Evolutionary conservation across 2,888 invertebrate species (phyloP).

Genomic region (Charanyca ferruginea): DNA sequence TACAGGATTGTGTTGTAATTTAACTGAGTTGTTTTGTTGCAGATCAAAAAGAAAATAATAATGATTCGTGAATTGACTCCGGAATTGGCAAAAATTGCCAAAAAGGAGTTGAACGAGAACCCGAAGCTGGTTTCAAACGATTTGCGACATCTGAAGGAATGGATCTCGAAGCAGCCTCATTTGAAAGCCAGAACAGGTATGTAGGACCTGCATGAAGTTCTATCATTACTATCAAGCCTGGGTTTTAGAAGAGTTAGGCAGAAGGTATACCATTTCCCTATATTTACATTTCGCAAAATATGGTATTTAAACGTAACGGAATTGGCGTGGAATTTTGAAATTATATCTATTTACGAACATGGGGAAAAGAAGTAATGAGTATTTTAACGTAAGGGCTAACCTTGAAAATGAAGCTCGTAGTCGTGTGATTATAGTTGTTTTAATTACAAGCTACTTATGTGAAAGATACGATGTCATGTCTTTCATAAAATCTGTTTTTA

Average conservation of each 20-base stretch:
- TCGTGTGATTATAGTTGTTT: not conserved
- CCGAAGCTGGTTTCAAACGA: constrained; percentile 82
- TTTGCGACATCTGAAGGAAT: constrained; percentile 85
- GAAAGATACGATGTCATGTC: not conserved
- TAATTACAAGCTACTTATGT: not conserved
- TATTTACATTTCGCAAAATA: no score
- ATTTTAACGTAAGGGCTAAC: constrained; percentile 8
- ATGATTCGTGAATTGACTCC: constrained; percentile 83
- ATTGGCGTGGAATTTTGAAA: no score
- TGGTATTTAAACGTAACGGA: no score
- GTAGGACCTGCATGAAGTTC: not conserved
- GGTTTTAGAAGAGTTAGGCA: not conserved
- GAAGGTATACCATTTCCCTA: not conserved
- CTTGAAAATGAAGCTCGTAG: not conserved
- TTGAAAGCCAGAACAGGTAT: constrained; percentile 90
- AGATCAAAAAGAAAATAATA: constrained; percentile 31
- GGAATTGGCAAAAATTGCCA: constrained; percentile 87
- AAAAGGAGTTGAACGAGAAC: constrained; percentile 88
- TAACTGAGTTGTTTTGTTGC: not conserved
- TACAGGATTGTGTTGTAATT: not conserved
- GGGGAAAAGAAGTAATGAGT: not conserved
- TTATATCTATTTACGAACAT: not conserved
- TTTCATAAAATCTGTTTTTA: not conserved
- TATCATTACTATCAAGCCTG: not conserved
- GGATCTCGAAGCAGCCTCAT: constrained; percentile 90